phyloP scores from a whole-genome alignment of 1,140 invertebrate species.

The Procambarus clarkii region DNA sequence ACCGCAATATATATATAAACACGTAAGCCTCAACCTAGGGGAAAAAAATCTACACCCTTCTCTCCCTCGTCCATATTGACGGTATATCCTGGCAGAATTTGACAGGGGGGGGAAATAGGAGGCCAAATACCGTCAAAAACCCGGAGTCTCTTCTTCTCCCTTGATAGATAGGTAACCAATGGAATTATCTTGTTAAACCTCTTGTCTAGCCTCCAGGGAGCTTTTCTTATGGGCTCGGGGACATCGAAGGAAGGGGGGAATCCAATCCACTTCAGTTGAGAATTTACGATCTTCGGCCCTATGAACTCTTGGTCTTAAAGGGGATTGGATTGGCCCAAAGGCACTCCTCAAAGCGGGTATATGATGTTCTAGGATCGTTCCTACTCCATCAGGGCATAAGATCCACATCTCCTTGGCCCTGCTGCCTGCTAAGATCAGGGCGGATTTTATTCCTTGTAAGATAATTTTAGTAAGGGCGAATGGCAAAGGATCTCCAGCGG shows the following conservation, averaged over 20 bases:
- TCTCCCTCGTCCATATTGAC: neutral
- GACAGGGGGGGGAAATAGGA: neutral
- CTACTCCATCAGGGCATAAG: neutral
- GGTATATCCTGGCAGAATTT: neutral
- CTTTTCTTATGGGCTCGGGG: constrained; percentile 50
- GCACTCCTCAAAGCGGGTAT: neutral
- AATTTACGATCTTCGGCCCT: constrained; percentile 48
- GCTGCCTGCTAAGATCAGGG: neutral
- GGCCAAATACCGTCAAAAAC: constrained; percentile 22
- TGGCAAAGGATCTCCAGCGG: constrained; percentile 12
- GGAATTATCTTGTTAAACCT: constrained; percentile 68
- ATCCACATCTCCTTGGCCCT: neutral
- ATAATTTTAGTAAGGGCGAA: constrained; percentile 34
- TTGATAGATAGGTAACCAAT: constrained; percentile 63
- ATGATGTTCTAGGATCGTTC: neutral
- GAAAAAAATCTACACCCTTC: neutral
- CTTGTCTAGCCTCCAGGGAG: constrained; percentile 49
- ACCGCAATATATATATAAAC: constrained; percentile 1
- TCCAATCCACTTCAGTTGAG: constrained; percentile 46
- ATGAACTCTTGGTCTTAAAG: constrained; percentile 34
- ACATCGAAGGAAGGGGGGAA: constrained; percentile 12
- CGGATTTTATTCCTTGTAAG: constrained; percentile 60
- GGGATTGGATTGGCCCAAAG: neutral
- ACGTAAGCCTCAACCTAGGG: neutral
- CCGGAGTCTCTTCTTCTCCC: constrained; percentile 19